These are phyloP conservation scores for Ellobius talpinus DNA, from an alignment of 2,113 vertebrate genomes.

Conservation along the genomic window DNA sequence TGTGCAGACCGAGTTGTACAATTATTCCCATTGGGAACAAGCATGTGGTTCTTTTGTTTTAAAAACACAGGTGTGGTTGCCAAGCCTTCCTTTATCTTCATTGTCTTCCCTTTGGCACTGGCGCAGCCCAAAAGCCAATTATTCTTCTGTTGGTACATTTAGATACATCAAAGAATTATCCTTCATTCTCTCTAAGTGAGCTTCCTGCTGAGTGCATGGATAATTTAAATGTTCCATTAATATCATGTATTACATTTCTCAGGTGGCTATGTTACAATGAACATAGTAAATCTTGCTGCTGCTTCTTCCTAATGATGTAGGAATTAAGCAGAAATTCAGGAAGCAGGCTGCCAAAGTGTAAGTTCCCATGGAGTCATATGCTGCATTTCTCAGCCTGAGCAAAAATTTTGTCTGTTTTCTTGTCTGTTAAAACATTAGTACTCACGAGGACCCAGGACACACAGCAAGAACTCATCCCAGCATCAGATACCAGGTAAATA, in stretches of 20 bases:
- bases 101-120: not conserved
- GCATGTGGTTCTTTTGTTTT: not conserved
- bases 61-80: constrained; percentile 3
- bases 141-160: constrained; percentile 11
- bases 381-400: not conserved
- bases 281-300: not conserved
- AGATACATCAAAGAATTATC: constrained; percentile 40
- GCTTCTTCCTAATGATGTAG: not conserved
- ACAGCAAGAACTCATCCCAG: not conserved
- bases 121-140: not conserved
- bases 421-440: not conserved
- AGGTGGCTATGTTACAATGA: not conserved
- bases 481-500: not conserved
- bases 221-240: constrained; percentile 54
- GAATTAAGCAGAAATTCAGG: not conserved
- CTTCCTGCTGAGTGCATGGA: not conserved
- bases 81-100: constrained; percentile 13
- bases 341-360: not conserved
- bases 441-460: rapidly evolving
- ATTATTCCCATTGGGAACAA: constrained; percentile 49
- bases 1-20: not conserved
- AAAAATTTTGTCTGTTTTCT: constrained; percentile 1
- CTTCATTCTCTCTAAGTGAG: constrained; percentile 17
- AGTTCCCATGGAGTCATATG: not conserved
- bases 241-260: not conserved